Conservation (phyloP, 2,797 vertebrate genomes). For the Sciaenops ocellatus region DNA sequence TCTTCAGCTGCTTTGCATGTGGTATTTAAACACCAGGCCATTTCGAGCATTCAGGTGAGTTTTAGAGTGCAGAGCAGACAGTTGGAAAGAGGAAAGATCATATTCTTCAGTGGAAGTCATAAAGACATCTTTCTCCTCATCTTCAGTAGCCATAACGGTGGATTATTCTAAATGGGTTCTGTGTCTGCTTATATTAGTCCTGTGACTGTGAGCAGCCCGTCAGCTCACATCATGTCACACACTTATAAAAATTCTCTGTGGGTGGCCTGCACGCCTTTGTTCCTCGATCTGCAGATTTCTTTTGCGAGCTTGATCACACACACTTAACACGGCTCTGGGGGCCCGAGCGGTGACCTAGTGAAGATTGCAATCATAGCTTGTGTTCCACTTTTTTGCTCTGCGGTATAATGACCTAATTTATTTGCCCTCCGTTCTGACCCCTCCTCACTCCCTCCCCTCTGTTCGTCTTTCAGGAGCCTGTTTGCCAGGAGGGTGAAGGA, state of each 20-base stretch:
- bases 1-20: constrained; percentile 18
- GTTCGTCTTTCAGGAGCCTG: constrained; percentile 86
- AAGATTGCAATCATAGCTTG: neutral
- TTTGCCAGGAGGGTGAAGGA: constrained; percentile 91
- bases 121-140: neutral
- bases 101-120: neutral
- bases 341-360: neutral
- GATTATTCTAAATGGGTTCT: neutral
- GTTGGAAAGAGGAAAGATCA: neutral
- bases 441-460: neutral
- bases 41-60: neutral
- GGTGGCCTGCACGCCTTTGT: neutral
- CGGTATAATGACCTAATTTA: neutral
- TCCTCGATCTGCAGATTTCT: constrained; percentile 11
- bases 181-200: neutral
- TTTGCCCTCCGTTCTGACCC: constrained; percentile 2
- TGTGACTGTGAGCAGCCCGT: neutral
- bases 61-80: neutral
- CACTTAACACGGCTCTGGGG: neutral
- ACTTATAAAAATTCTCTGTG: neutral
- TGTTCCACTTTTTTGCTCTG: neutral
- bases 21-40: constrained; percentile 17
- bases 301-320: constrained; percentile 6
- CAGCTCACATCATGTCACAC: constrained; percentile 1
- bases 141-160: too few species aligned